Percentiles rank a stretch among this genome's conserved stretches.
phyloP scores from a whole-genome alignment of 2,113 vertebrate genomes.

The Pantherophis guttatus region DNA sequence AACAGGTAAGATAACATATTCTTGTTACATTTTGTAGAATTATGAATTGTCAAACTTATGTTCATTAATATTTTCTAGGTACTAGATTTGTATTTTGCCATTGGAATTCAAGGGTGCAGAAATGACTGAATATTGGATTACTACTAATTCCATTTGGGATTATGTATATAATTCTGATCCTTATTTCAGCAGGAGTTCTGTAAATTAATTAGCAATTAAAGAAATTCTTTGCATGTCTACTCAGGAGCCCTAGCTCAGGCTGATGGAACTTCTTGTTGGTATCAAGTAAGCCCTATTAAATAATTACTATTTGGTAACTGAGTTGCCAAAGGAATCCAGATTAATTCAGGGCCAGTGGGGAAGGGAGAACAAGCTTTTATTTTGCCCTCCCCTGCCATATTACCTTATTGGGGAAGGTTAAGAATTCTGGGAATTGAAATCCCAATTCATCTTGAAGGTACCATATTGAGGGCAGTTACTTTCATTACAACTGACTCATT shows the following conservation, averaged over 20 bases:
- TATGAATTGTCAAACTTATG: background rate
- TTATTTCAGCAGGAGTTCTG: background rate
- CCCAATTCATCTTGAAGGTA: background rate
- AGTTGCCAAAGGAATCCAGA: background rate
- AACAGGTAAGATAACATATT: slow-evolving; percentile 73
- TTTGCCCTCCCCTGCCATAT: background rate
- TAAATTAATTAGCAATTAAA: background rate
- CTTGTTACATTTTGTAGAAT: background rate
- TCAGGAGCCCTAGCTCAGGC: background rate
- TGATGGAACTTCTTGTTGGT: background rate
- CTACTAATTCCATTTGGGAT: background rate
- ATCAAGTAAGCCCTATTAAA: background rate
- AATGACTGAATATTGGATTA: background rate
- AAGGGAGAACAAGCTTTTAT: background rate
- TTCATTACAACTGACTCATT: background rate
- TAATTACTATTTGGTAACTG: background rate
- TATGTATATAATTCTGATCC: background rate
- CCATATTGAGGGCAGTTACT: background rate
- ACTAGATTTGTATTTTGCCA: background rate
- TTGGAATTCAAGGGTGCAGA: background rate
- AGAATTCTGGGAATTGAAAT: background rate
- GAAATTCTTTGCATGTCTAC: background rate
- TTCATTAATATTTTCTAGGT: background rate
- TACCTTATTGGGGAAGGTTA: background rate
- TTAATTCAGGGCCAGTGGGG: background rate